A percentile compares a stretch with the other conserved stretches of the same genome.
phyloP scores from a whole-genome alignment of 2,797 vertebrate species.

The Phataginus tricuspis region DNA sequence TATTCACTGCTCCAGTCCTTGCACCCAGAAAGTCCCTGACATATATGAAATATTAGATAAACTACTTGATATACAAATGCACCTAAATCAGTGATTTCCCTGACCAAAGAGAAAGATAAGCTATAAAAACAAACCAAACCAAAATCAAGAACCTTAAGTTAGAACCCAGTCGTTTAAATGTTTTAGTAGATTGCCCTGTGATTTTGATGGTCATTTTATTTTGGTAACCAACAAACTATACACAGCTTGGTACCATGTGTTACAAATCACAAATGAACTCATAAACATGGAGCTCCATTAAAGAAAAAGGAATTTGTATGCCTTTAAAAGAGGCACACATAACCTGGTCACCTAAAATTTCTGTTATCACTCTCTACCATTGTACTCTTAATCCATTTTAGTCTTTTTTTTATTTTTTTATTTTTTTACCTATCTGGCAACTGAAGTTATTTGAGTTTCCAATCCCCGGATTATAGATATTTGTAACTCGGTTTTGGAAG shows the following conservation, averaged over 20 bases:
- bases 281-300: background rate
- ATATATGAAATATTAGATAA: background rate
- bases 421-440: background rate
- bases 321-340: background rate
- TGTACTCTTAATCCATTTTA: background rate
- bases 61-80: background rate
- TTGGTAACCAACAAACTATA: background rate
- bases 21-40: background rate
- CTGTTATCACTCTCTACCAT: background rate
- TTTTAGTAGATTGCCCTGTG: background rate
- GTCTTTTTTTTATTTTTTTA: background rate
- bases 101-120: background rate
- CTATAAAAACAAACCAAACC: background rate
- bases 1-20: background rate
- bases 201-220: background rate
- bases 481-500: background rate
- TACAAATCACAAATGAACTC: background rate
- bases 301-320: background rate
- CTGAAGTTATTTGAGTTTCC: background rate
- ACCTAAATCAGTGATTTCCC: background rate
- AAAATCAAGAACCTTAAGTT: background rate
- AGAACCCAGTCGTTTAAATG: background rate
- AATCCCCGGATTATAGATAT: background rate
- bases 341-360: background rate
- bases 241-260: background rate